A percentile compares a stretch with the other conserved stretches of the same genome.
phyloP scores from a whole-genome alignment of 2,113 vertebrate genomes.

The Paedocypris sp. region DNA sequence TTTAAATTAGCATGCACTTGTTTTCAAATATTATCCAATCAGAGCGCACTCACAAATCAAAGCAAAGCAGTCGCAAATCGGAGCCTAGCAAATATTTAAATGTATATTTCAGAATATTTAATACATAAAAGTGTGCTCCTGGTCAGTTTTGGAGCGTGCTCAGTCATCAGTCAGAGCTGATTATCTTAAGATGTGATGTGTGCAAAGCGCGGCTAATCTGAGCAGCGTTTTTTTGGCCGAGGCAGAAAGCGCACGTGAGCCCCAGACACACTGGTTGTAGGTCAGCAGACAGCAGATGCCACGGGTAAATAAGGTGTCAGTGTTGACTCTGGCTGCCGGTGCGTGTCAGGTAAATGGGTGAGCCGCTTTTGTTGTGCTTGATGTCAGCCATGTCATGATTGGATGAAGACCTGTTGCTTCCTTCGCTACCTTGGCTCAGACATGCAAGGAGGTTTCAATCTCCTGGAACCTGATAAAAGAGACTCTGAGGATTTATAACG shows the following conservation, averaged over 20 bases:
- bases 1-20: no score
- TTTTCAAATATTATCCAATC: no score
- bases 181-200: conserved; percentile 39
- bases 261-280: not conserved
- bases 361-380: not conserved
- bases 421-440: not conserved
- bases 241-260: conserved; percentile 5
- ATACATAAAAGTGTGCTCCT: no score
- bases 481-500: not conserved
- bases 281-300: conserved; percentile 28
- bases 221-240: conserved; percentile 3
- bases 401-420: not conserved
- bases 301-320: not conserved
- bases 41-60: no score
- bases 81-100: no score
- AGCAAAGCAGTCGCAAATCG: no score
- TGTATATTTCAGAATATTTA: no score
- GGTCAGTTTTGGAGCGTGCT: conserved; percentile 36
- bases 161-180: conserved; percentile 46
- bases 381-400: conserved; percentile 1
- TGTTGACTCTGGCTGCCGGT: not conserved
- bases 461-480: not conserved
- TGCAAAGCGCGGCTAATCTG: conserved; percentile 40
- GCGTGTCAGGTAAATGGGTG: conserved; percentile 9
- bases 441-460: not conserved